A percentile compares a stretch with the other conserved stretches of the same genome.
These are phyloP conservation scores for Steatocranus sp. DNA, from an alignment of 2,797 vertebrate genomes.

Conservation along the genomic window DNA sequence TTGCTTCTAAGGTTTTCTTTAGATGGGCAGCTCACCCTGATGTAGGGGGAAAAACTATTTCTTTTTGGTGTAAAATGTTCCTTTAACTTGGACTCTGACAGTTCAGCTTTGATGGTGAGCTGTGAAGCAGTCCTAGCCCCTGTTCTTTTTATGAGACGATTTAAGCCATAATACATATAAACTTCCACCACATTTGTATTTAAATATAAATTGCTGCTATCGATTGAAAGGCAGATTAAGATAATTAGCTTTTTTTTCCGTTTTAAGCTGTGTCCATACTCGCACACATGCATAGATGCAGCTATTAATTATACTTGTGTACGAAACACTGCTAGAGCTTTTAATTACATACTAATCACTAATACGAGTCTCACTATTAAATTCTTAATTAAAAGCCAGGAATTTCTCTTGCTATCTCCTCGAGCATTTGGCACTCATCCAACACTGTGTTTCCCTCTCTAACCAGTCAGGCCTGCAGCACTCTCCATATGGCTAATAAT, in stretches of 20 bases:
- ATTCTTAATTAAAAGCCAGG: conserved; percentile 73
- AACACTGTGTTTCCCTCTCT: conserved; percentile 43
- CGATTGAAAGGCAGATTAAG: not conserved
- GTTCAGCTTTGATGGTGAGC: not conserved
- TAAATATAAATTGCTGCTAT: conserved; percentile 1
- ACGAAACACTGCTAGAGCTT: conserved; percentile 57
- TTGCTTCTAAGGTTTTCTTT: not conserved
- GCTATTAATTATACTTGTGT: conserved; percentile 55
- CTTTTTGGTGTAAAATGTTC: not conserved
- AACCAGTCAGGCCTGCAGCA: conserved; percentile 57
- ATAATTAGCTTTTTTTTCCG: not conserved
- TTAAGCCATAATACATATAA: not conserved
- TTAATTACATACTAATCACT: conserved; percentile 73
- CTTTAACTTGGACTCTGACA: not conserved
- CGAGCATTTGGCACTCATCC: conserved; percentile 60
- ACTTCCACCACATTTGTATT: not conserved
- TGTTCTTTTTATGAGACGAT: not conserved
- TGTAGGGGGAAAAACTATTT: fast-evolving
- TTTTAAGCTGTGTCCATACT: not conserved
- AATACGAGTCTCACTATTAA: conserved; percentile 66
- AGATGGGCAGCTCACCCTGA: not conserved
- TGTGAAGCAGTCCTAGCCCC: not conserved
- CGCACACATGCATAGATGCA: not conserved
- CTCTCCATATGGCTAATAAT: conserved; percentile 71
- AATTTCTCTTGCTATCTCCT: conserved; percentile 65